Conservation (phyloP, 2,888 invertebrate species). For the Ophonus ardosiacus region DNA sequence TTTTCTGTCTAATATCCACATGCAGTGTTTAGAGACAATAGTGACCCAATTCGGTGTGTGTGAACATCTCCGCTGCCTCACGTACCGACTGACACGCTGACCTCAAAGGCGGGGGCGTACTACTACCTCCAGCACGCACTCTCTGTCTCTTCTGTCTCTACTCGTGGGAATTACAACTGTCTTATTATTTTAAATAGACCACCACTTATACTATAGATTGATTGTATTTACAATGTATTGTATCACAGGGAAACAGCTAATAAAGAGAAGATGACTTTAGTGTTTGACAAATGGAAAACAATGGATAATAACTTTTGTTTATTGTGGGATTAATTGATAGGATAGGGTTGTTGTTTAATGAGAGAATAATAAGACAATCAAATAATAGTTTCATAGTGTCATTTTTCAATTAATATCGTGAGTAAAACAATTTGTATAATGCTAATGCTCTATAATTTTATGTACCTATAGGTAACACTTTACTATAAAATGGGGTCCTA, state of each 20-base stretch:
- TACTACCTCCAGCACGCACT: too few relatives aligned
- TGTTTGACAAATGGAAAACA: not conserved
- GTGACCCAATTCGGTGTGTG: not conserved
- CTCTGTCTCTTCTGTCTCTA: not conserved
- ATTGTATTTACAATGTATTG: not conserved
- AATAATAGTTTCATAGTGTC: too few relatives aligned
- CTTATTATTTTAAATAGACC: not conserved
- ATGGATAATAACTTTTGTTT: not conserved
- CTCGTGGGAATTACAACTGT: not conserved
- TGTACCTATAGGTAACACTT: too few relatives aligned
- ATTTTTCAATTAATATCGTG: too few relatives aligned
- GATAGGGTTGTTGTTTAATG: not conserved
- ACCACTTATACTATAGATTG: not conserved
- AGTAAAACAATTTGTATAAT: too few relatives aligned
- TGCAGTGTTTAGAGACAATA: not conserved
- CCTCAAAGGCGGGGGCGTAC: slow-evolving; percentile 22
- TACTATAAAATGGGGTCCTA: too few relatives aligned
- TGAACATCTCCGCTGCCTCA: not conserved
- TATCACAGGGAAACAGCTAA: not conserved
- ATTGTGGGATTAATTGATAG: not conserved
- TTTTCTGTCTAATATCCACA: too few relatives aligned
- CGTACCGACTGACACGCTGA: slow-evolving; percentile 12
- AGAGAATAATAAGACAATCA: not conserved
- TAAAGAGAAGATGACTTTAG: not conserved
- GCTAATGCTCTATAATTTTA: too few relatives aligned